A percentile compares a stretch with the other conserved stretches of the same genome.
These are phyloP conservation scores for Grammomys surdaster DNA, from an alignment of 2,113 vertebrate genomes.

Conservation along the genomic window DNA sequence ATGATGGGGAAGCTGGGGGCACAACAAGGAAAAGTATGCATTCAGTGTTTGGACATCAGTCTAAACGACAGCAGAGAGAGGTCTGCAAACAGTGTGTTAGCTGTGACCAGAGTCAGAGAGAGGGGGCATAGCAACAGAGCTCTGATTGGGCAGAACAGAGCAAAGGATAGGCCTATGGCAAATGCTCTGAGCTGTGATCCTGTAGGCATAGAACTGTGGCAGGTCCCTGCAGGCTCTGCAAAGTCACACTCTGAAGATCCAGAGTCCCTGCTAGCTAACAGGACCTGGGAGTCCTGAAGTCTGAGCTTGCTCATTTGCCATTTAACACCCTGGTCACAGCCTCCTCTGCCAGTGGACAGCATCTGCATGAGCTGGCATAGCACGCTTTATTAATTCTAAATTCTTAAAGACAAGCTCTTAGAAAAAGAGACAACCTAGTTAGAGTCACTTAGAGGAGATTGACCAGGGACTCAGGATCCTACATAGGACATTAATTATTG, in stretches of 20 bases:
- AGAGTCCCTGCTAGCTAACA: neutral
- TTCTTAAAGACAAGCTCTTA: neutral
- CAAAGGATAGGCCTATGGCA: constrained; percentile 28
- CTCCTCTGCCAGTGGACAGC: neutral
- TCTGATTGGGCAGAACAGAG: constrained; percentile 67
- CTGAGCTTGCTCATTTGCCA: neutral
- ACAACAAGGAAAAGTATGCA: neutral
- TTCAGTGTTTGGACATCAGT: constrained; percentile 24
- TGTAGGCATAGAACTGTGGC: neutral
- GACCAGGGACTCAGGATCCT: neutral
- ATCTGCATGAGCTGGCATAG: neutral
- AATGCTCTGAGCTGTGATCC: neutral
- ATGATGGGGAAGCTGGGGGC: neutral
- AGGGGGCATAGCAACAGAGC: constrained; percentile 61
- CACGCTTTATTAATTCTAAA: neutral
- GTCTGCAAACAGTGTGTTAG: constrained; percentile 10
- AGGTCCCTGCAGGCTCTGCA: constrained; percentile 54
- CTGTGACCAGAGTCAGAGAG: neutral
- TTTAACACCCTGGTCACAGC: neutral
- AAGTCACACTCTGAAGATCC: constrained; percentile 1
- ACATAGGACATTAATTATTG: neutral
- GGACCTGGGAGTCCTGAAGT: neutral
- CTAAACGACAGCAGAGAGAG: constrained; percentile 41
- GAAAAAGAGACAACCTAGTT: neutral
- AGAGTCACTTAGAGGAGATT: neutral